phyloP scores from a whole-genome alignment of 2,888 invertebrate genomes.

The Stenotaenia linearis region DNA sequence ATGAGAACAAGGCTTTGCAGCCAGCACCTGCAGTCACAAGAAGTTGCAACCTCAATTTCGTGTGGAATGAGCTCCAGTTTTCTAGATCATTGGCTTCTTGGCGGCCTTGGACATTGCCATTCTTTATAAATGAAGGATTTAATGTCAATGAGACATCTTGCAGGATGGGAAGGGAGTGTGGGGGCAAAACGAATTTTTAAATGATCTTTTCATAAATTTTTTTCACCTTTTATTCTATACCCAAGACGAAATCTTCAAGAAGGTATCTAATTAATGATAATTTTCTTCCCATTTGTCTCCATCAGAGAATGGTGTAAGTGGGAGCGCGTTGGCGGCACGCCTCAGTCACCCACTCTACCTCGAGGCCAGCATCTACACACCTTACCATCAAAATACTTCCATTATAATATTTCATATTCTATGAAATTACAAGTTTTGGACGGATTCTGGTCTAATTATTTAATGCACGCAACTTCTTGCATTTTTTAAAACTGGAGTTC shows the following conservation, averaged over 20 bases:
- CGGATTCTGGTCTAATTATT: not conserved
- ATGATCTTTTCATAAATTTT: constrained; percentile 10
- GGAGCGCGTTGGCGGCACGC: constrained; percentile 24
- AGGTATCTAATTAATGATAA: constrained; percentile 24
- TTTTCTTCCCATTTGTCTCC: constrained; percentile 26
- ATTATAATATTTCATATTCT: constrained; percentile 5
- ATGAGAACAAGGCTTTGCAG: not conserved
- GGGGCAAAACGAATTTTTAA: constrained; percentile 22
- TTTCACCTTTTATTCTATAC: not conserved
- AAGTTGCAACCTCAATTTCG: not conserved
- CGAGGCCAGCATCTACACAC: not conserved
- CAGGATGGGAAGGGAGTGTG: not conserved
- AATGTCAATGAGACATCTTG: constrained; percentile 17
- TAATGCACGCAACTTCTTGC: not conserved
- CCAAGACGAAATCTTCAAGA: constrained; percentile 21
- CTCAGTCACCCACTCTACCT: constrained; percentile 16
- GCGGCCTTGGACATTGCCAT: constrained; percentile 21
- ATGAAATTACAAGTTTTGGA: not conserved
- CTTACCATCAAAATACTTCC: not conserved
- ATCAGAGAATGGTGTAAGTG: constrained; percentile 6
- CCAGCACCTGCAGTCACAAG: not conserved
- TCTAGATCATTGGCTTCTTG: constrained; percentile 13
- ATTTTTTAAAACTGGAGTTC: not conserved
- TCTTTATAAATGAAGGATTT: constrained; percentile 26
- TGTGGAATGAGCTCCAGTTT: constrained; percentile 12